These are phyloP conservation scores for Araneus ventricosus DNA, from an alignment of 1,140 invertebrate genomes.

Conservation along the genomic window DNA sequence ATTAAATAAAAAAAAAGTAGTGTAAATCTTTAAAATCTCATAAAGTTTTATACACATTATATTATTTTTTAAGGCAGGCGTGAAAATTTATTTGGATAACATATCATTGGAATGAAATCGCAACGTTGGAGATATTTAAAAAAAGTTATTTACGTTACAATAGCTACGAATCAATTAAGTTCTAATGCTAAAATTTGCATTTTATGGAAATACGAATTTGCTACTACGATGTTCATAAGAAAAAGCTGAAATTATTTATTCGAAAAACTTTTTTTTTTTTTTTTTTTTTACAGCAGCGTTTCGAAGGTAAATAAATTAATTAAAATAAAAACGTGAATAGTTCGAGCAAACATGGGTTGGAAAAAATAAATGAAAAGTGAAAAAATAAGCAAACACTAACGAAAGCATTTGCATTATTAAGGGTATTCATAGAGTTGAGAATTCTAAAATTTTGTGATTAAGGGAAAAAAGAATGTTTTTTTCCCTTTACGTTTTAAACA, in stretches of 20 bases:
- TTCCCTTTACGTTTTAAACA: not conserved
- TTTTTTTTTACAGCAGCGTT: not conserved
- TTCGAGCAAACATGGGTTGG: not conserved
- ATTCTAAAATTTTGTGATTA: constrained; percentile 42
- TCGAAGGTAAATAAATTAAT: not conserved
- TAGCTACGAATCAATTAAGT: constrained; percentile 67
- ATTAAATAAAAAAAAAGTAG: not conserved
- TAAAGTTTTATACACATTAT: not conserved
- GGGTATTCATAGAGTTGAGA: constrained; percentile 38
- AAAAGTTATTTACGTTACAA: constrained; percentile 62
- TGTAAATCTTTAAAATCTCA: not conserved
- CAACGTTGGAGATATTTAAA: not conserved
- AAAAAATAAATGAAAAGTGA: not conserved
- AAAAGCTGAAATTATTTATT: constrained; percentile 36
- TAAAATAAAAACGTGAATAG: constrained; percentile 24
- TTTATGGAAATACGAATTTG: constrained; percentile 62
- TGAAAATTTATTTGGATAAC: not conserved
- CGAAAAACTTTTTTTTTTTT: not conserved
- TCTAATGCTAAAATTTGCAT: constrained; percentile 69
- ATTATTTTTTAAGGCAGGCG: no score
- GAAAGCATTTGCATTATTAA: constrained; percentile 66
- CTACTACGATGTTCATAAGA: not conserved
- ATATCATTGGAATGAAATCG: not conserved
- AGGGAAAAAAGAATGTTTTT: not conserved
- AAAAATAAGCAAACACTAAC: constrained; percentile 13